Evolutionary conservation across 1,140 invertebrate genomes (phyloP), one percentile per base, ranked within the genome.

Genomic region (Macrobrachium nipponense): DNA sequence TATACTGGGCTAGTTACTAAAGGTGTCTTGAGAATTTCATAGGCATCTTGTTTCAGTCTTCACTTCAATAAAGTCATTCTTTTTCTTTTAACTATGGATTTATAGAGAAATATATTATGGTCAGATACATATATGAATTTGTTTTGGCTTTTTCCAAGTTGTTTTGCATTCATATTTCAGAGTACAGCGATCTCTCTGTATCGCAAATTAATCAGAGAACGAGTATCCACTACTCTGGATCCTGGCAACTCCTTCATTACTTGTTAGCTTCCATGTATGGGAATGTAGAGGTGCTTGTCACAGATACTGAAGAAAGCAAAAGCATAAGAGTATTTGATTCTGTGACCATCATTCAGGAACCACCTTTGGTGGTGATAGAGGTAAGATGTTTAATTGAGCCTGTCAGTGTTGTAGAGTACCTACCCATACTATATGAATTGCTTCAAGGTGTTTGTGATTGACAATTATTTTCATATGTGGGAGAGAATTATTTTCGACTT

Each of bases 171-270:
- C 5, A 51, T 36, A 12, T 83, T 76, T 11, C 85, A 89, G 88
- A 98, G 91, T 99, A 99, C 91, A 99, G 98, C 5, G 97, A 99
- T 90, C 95, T 99, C 93, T 96, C 94, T 44, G 97, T 97, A 93
- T 98, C 96, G 87, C 95, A 96, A 88, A 96, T 99, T 44, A 95
- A 95, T 68, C 98, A 99, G 91, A 93, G 97, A 59, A 95, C 97
- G 90, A 97, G 96, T 84, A 93, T 99, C 51, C 94, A 95, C 60
- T 99, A 97, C 92, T 94, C 93, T 14, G 97, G 97, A 7, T 95
- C 95, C 0, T 90, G 95, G 85, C 91, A 93, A 12, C 93, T 97
- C 18, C 92, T 99, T n/a, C 94, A 96, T 58, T 95, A 97, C 91
- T 93, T 98, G 83, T 91, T 98, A 1, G 93, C 94, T 75, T 96